Conservation (phyloP, 2,888 invertebrate species). For the Cylloceria caligata region DNA sequence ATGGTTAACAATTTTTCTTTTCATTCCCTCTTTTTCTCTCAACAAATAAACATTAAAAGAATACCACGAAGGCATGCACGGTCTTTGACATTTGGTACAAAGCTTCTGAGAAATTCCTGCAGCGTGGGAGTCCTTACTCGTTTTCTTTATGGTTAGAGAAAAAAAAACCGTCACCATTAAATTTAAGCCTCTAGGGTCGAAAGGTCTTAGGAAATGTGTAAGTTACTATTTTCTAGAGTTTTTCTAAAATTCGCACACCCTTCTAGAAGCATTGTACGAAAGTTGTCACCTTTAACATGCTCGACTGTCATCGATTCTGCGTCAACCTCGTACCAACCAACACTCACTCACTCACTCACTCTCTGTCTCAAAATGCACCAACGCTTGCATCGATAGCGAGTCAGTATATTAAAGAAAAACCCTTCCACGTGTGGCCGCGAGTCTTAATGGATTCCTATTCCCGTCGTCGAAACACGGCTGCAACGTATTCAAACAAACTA, state of each 20-base stretch:
- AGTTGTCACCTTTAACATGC: background rate
- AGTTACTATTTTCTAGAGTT: too few relatives aligned
- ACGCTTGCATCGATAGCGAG: background rate
- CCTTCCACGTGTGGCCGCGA: slow-evolving; percentile 24
- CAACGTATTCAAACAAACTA: background rate
- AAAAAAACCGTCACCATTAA: background rate
- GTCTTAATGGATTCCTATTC: slow-evolving; percentile 70
- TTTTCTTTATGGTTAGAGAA: too few relatives aligned
- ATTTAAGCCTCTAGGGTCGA: too few relatives aligned
- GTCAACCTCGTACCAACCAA: background rate
- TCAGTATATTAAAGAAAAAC: slow-evolving; percentile 24
- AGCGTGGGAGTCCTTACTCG: too few relatives aligned
- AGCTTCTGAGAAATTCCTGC: background rate
- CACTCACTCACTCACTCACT: background rate
- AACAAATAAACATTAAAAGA: background rate
- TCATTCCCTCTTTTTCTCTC: background rate
- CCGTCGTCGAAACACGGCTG: slow-evolving; percentile 52
- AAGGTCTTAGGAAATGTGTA: too few relatives aligned
- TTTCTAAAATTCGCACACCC: too few relatives aligned
- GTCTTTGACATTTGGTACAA: background rate
- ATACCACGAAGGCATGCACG: background rate
- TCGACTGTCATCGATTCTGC: background rate
- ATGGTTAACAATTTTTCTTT: background rate
- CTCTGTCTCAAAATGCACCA: background rate
- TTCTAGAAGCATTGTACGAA: too few relatives aligned